phyloP scores from a whole-genome alignment of 2,113 vertebrate species.

The Patagioenas fasciata region DNA sequence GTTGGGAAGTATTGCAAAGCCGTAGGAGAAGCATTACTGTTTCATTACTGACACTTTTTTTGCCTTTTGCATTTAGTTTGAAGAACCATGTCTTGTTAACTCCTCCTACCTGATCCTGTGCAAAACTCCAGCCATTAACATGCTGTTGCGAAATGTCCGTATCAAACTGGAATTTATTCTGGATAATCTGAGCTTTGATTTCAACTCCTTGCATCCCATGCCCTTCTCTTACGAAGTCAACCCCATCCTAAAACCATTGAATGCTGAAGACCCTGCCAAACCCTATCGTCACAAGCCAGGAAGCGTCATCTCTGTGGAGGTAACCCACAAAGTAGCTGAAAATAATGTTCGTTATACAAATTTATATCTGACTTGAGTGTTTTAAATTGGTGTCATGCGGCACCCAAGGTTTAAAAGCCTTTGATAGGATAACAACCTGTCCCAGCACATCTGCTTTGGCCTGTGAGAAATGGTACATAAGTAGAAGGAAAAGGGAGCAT shows the following conservation, averaged over 20 bases:
- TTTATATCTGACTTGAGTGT: not conserved
- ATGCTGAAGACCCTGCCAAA: constrained; percentile 81
- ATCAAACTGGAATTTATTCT: constrained; percentile 89
- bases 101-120: constrained; percentile 88
- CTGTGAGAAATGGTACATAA: not conserved
- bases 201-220: constrained; percentile 78
- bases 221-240: constrained; percentile 89
- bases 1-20: not conserved
- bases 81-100: constrained; percentile 86
- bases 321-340: constrained; percentile 45
- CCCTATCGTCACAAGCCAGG: constrained; percentile 95
- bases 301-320: constrained; percentile 97
- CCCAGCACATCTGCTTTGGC: not conserved
- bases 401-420: not conserved
- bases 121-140: constrained; percentile 84
- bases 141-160: constrained; percentile 61
- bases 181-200: constrained; percentile 91
- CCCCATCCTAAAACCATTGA: constrained; percentile 82
- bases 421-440: not conserved
- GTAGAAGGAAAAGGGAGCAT: not conserved
- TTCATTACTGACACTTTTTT: not conserved
- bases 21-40: not conserved
- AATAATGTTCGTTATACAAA: not conserved
- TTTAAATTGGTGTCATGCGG: not conserved
- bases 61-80: constrained; percentile 75